Conservation (phyloP, 2,888 invertebrate species). For the Allophyes oxyacanthae region DNA sequence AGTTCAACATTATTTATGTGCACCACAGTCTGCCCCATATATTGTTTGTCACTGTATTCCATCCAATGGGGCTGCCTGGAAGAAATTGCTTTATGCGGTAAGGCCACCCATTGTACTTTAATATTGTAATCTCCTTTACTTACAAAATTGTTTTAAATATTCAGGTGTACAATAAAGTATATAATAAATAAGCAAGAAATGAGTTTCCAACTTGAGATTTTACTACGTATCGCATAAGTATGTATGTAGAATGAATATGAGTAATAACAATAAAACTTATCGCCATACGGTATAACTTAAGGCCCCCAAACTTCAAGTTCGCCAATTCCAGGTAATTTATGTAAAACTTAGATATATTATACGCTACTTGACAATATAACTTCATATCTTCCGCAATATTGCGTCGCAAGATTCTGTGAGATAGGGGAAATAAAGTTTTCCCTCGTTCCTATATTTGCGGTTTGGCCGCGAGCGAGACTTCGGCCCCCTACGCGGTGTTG, state of each 20-base stretch:
- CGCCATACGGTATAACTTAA: slow-evolving; percentile 11
- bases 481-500: slow-evolving; percentile 30
- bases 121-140: too few species aligned
- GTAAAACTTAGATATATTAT: slow-evolving; percentile 52
- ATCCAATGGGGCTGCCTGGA: too few species aligned
- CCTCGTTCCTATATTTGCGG: slow-evolving; percentile 62
- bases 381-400: slow-evolving; percentile 57
- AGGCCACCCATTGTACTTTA: too few species aligned
- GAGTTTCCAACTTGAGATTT: too few species aligned
- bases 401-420: slow-evolving; percentile 50
- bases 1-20: too few species aligned
- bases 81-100: too few species aligned
- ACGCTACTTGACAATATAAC: slow-evolving; percentile 51
- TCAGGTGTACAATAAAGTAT: too few species aligned
- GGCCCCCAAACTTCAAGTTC: slow-evolving; percentile 19
- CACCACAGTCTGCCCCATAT: too few species aligned
- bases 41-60: too few species aligned
- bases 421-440: slow-evolving; percentile 61
- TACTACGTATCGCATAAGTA: too few species aligned
- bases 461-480: slow-evolving; percentile 52
- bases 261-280: slow-evolving; percentile 7
- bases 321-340: slow-evolving; percentile 48
- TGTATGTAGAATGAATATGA: background rate
- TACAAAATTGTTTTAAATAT: too few species aligned
- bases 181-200: too few species aligned